These are phyloP conservation scores for Datnioides undecimradiatus DNA, from an alignment of 2,113 vertebrate species.

Conservation along the genomic window DNA sequence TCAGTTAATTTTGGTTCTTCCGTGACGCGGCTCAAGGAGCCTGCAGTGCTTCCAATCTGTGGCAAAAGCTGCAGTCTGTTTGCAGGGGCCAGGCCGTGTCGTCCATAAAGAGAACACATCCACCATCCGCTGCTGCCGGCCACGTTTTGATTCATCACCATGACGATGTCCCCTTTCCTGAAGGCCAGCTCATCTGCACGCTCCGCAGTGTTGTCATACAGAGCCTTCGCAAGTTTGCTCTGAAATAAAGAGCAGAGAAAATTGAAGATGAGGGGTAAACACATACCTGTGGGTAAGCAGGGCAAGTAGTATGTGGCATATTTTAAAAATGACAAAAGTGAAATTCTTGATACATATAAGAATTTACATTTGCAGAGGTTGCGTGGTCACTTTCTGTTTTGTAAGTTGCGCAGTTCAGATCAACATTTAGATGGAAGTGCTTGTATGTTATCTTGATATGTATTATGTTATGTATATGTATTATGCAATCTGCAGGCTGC, in stretches of 20 bases:
- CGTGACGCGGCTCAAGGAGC: background rate
- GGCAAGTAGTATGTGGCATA: background rate
- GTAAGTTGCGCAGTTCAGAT: background rate
- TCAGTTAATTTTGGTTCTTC: background rate
- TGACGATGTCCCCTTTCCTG: conserved; percentile 90
- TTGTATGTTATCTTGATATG: background rate
- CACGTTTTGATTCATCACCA: conserved; percentile 86
- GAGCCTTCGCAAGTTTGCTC: conserved; percentile 90
- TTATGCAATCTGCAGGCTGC: too few species aligned
- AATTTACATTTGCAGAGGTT: background rate
- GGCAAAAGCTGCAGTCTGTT: conserved; percentile 90
- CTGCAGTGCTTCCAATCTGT: background rate
- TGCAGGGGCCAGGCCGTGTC: conserved; percentile 91
- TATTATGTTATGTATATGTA: background rate
- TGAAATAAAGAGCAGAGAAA: conserved; percentile 64
- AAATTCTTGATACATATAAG: background rate
- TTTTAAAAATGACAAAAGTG: background rate
- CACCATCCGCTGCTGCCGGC: conserved; percentile 91
- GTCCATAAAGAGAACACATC: conserved; percentile 90
- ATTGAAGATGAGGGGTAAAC: background rate
- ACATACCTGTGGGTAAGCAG: background rate
- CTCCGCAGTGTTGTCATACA: conserved; percentile 94
- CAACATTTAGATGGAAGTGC: background rate
- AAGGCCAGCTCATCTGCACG: conserved; percentile 92
- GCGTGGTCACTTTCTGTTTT: background rate